Evolutionary conservation across 1,140 invertebrate genomes (phyloP).

Genomic region (Drosophila paulistorum): DNA sequence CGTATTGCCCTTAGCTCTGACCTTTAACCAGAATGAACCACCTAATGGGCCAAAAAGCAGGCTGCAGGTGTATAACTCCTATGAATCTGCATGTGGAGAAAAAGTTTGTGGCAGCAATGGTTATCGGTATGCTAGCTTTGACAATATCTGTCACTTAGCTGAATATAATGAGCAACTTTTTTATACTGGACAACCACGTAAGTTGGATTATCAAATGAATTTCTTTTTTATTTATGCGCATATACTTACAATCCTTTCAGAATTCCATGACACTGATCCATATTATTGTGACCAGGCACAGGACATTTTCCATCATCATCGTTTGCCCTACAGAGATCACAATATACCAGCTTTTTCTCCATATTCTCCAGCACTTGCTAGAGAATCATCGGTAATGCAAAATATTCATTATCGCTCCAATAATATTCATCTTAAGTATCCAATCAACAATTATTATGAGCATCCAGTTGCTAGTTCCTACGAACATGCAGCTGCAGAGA

Average conservation of each 20-base stretch:
- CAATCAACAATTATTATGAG: neutral
- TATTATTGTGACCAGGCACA: conserved; percentile 22
- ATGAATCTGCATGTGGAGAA: conserved; percentile 26
- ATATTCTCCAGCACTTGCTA: neutral
- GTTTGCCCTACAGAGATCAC: conserved; percentile 7
- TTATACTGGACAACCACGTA: conserved; percentile 38
- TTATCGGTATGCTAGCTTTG: conserved; percentile 40
- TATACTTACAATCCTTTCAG: conserved; percentile 1
- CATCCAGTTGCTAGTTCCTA: neutral
- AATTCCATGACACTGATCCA: conserved; percentile 23
- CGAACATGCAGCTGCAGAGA: neutral
- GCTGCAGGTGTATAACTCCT: neutral
- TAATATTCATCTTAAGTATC: conserved; percentile 1
- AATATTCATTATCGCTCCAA: neutral
- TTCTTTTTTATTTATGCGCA: neutral
- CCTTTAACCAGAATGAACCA: no score
- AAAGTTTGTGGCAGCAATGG: conserved; percentile 48
- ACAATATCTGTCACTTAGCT: conserved; percentile 39
- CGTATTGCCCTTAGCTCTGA: neutral
- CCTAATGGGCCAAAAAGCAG: no score
- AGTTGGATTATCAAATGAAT: neutral
- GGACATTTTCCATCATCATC: conserved; percentile 13
- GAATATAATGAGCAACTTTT: conserved; percentile 44
- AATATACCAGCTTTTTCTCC: neutral
- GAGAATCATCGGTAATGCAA: neutral